Base-by-base conservation (phyloP, 37 sponge, comb jelly and placozoan genomes). In the Theonella swinhoei region DNA sequence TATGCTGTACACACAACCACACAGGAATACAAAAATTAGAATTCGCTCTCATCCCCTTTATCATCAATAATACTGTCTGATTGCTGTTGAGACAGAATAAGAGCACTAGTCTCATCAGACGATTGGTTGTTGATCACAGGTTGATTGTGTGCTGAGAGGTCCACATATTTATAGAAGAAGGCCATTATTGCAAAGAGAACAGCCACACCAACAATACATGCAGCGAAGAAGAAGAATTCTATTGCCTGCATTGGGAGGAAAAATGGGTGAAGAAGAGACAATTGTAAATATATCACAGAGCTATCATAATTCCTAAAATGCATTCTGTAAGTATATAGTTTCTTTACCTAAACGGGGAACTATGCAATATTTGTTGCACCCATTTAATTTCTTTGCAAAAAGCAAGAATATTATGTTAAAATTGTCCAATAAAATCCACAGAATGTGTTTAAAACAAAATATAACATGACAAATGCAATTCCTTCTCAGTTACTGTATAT, bases 221-320 rank as follows among this genome's bases (percentile, higher is more conserved):
- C 93, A 36, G 98, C 98, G 84, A 97, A 97, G 89, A 95, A 95
- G 87, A 97, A 95, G 42, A 95, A 97, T 72, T 97, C 98, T 23
- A 79, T 35, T 25, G 88, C 82, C 92, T 96, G 70, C 7, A 40
- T 33, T 28, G 41, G 2, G 41, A 64, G 35, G 64, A 80, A 62
- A 72, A 1, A 29, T 42, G 39, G 31, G 37, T 32, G 5, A 35
- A 74, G 25, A 24, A 8, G 19, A 7, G 22, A 42, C 71, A 71
- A 17, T 14, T 35, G 17, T 40, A 31, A 72, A 25, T 26, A 67
- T 42, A 28, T 31, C 25, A 4, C 19, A 30, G 26, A 8, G 42
- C 59, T 38, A 3, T 24, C 3, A n/a, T 9, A 75, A 19, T 38
- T 42, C 4, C 25, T 29, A 9, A 41, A 22, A 4, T 30, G 29